Evolutionary conservation across 2,888 invertebrate species (phyloP), one percentile per base, ranked within the genome.

Genomic region (Pilophorus perplexus): DNA sequence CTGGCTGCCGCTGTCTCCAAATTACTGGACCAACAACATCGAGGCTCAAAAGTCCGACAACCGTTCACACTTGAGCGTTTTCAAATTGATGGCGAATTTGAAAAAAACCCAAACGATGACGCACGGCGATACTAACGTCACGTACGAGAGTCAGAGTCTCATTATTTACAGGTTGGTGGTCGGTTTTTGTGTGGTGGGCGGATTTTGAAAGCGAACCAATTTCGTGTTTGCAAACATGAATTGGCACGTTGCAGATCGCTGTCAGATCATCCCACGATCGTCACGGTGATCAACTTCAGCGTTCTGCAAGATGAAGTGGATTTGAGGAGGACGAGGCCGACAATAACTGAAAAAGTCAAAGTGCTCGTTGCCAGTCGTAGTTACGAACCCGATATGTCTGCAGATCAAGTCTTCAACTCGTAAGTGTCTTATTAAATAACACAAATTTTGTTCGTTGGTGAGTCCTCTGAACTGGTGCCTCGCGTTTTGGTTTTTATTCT

Each of bases 1-100:
- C 0, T 89, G 88, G 88, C 74, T 88, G 6, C 87, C 87, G 0
- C 79, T 88, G 0, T 80, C 84, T 67, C 40, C 55, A 14, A 75
- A 79, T 0, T 88, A 82, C 73, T 72, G 71, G 70, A 79, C 76
- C 3, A 74, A 83, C 12, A 72, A 72, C 42, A 66, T 71, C 14
- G 67, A 67, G 16, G 62, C 57, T 4, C 69, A 73, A 40, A 33
- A 50, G 25, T 50, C 64, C 1, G 50, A 55, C 1, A 37, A 46
- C 1, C 14, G 38, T 6, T 71, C 69, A n/a, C 73, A 73, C 33
- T 62, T 72, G 8, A 66, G 71, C 20, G 57, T 72, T 3, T 73
- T 71, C 68, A 71, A 71, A 22, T 57, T 60, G 6, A 57, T 73
- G 66, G 66, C 65, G 0, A 27, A 44, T 8, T 55, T 71, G 2